A percentile compares a stretch with the other conserved stretches of the same genome.
Conservation (phyloP, 2,113 vertebrate species). For the Lutjanus erythropterus region DNA sequence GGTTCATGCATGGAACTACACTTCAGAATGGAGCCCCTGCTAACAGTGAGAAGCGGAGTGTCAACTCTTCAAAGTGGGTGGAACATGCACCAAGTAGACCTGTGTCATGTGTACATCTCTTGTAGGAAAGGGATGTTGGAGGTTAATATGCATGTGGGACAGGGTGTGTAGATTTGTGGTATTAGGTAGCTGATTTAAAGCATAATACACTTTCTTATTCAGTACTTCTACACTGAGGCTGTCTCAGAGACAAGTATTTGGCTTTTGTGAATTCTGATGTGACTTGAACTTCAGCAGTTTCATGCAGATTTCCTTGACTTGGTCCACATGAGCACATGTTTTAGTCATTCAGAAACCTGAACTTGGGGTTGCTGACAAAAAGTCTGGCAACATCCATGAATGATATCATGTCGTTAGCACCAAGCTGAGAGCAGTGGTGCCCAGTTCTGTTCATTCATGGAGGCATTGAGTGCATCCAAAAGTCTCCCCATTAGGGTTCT, state of each 20-base stretch:
- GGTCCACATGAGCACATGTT: neutral
- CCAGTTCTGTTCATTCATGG: conserved; percentile 7
- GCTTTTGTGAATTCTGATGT: neutral
- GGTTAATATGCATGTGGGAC: neutral
- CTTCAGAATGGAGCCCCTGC: neutral
- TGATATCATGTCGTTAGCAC: neutral
- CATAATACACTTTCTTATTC: neutral
- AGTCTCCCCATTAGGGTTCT: neutral
- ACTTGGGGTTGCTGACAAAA: neutral
- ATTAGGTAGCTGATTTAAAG: neutral
- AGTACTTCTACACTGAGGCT: neutral
- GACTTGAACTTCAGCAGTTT: neutral
- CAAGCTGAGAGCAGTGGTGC: neutral
- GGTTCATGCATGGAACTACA: neutral
- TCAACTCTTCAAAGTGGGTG: neutral
- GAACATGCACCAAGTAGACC: neutral
- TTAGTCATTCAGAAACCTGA: neutral
- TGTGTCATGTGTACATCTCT: neutral
- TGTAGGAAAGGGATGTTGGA: neutral
- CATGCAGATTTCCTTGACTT: neutral
- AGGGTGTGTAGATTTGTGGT: neutral
- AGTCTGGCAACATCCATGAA: conserved; percentile 2
- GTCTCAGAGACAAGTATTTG: neutral
- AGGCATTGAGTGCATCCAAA: conserved; percentile 6
- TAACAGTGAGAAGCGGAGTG: neutral